Base-by-base conservation (phyloP, 1,140 invertebrate species). In the Caerostris darwini region DNA sequence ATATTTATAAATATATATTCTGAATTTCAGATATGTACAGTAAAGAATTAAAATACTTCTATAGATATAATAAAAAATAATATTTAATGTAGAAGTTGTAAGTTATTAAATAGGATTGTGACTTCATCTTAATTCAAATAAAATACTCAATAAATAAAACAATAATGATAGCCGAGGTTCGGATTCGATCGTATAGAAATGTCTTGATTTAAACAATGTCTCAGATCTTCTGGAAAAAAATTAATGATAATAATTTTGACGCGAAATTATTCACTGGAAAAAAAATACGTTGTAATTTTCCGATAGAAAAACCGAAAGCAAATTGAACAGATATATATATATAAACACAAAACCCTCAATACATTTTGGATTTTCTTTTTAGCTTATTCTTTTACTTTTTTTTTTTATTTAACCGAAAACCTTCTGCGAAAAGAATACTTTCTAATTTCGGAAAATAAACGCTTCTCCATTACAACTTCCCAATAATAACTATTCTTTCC, bases 401-500 rank as follows among this genome's bases (percentile, higher is more conserved):
- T 58, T 19, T 85, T 85, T 19, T 19, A 53, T 56, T 58, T 85
- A 17, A 17, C n/a, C 17, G 14, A 56, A 56, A 57, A n/a, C 53
- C 10, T 17, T 85, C 56, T 34, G 7, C 64, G 59, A 61, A 53
- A 34, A 14, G 85, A 53, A 64, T 87, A 87, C 57, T 61, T 87
- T 87, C 57, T 87, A 87, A 87, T 61, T 61, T 87, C 57, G 10
- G 56, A 58, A 86, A 86, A 86, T 86, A 86, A 86, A 86, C 85
- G 85, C 53, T 86, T 64, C 57, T 59, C 57, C 19, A 87, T 87
- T 58, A 58, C 85, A 14, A 58, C 85, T 59, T 12, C 57, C 12
- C 57, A 87, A 87, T 87, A 59, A 87, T 59, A 61, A 50, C 57
- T 59, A 61, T 59, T 85, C 82, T 85, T 58, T 59, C 8, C 17